Base-by-base conservation (phyloP, 1,140 invertebrate species). In the Drosophila dunni region DNA sequence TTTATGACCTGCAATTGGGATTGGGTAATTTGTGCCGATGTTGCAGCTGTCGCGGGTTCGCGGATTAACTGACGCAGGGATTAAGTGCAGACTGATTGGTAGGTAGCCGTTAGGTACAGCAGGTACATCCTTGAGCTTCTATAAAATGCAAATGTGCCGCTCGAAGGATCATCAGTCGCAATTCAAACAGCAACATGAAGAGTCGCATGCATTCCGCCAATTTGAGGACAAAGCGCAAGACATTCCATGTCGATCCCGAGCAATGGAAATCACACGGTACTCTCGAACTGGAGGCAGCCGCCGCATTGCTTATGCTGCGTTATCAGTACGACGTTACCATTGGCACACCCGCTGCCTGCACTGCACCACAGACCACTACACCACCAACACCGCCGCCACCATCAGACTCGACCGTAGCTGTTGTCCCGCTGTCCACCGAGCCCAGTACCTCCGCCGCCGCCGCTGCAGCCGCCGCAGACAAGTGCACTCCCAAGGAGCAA, bases 241-340 rank as follows among this genome's bases (percentile, higher is more conserved):
- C 40, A 42, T 42, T 42, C 5, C 5, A 46, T 7, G 24, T 29
- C 24, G 10, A 62, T 15, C 15, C 53, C 0, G 36, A 40, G 1
- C 15, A 48, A 1, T 42, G 57, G 10, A 17, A 0, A 15, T 3
- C 15, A 64, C 40, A 88, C 20, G 67, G 50, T 50, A 45, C 77
- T 2, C 11, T 72, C 10, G 83, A 88, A n/a, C 7, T 91, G n/a
- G 89, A 83, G 46, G 88, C 89, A 0, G 88, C 88, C 1, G 50
- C 79, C 0, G 89, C 83, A 0, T 50, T 91, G 15, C 46, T 91
- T 1, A 61, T 89, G 76, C 58, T 91, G 7, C 88, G 89, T 56
- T 85, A 89, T 57, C 81, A 88, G 29, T 76, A 78, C n/a, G 65
- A 80, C 13, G 8, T 51, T 3, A 56, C 17, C 9, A 60, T 11